Conservation (phyloP, 2,797 vertebrate genomes). For the Perodicticus potto region DNA sequence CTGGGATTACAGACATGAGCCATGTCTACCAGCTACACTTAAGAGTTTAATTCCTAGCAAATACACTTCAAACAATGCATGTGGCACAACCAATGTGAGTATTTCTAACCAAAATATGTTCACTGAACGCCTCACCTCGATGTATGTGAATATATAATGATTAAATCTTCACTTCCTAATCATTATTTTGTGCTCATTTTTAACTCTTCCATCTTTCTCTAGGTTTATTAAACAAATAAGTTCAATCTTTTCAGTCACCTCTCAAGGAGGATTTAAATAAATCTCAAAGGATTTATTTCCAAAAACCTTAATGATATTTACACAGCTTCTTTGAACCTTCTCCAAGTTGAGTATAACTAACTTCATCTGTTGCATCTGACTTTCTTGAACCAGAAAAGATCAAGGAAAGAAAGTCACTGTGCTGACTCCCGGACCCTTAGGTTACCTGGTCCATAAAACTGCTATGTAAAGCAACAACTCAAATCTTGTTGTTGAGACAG, state of each 20-base stretch:
- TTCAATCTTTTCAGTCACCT: constrained; percentile 3
- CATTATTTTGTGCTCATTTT: background rate
- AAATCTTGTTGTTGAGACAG: too few relatives aligned
- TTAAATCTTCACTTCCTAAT: constrained; percentile 15
- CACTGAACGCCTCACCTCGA: background rate
- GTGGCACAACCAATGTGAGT: background rate
- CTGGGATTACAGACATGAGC: background rate
- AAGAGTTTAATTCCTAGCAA: constrained; percentile 22
- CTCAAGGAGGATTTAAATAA: too few relatives aligned
- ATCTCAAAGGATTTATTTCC: background rate
- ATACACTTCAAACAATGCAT: constrained; percentile 26
- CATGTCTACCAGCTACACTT: background rate
- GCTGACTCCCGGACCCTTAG: background rate
- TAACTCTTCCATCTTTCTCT: background rate
- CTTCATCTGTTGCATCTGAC: background rate
- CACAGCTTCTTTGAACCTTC: background rate
- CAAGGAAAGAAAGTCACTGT: background rate
- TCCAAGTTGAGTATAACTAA: background rate
- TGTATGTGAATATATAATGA: background rate
- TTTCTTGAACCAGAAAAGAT: constrained; percentile 16
- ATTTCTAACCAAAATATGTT: background rate
- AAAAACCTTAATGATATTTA: constrained; percentile 35
- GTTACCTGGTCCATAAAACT: background rate
- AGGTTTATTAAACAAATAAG: constrained; percentile 23
- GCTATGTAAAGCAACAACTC: too few relatives aligned